phyloP scores from a whole-genome alignment of 2,888 invertebrate species.

The Byasa hedistus region DNA sequence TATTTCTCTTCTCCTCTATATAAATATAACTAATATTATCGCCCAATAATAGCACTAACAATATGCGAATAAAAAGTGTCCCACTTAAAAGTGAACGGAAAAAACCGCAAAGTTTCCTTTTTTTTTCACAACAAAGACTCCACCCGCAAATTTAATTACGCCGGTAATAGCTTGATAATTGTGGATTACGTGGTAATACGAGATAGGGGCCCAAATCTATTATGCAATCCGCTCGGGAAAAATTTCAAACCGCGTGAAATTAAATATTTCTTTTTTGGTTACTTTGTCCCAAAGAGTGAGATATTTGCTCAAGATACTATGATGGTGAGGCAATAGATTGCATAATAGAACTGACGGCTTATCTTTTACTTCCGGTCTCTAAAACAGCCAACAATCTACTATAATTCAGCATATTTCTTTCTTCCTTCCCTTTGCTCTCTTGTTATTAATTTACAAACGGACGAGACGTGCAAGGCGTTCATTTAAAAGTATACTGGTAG shows the following conservation, averaged over 20 bases:
- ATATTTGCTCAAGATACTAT: too few relatives aligned
- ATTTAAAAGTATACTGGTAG: too few relatives aligned
- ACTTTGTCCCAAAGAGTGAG: too few relatives aligned
- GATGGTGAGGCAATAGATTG: too few relatives aligned
- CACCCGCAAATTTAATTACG: conserved; percentile 32
- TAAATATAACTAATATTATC: background rate
- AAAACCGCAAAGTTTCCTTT: conserved; percentile 14
- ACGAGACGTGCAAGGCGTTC: too few relatives aligned
- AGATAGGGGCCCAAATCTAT: conserved; percentile 28
- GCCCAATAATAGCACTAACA: background rate
- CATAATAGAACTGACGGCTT: too few relatives aligned
- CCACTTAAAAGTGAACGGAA: conserved; percentile 8
- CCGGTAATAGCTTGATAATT: conserved; percentile 31
- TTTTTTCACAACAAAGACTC: conserved; percentile 20
- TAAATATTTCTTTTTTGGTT: background rate
- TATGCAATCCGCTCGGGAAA: conserved; percentile 19
- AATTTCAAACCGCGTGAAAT: conserved; percentile 25
- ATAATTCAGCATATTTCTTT: too few relatives aligned
- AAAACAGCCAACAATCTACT: too few relatives aligned
- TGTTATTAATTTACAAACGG: too few relatives aligned
- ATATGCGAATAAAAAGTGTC: conserved; percentile 1
- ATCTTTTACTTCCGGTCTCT: too few relatives aligned
- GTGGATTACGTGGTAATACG: conserved; percentile 32
- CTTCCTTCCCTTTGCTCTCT: too few relatives aligned
- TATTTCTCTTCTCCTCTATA: background rate